phyloP scores from a whole-genome alignment of 1,140 invertebrate genomes.

The Euwallacea fornicatus region DNA sequence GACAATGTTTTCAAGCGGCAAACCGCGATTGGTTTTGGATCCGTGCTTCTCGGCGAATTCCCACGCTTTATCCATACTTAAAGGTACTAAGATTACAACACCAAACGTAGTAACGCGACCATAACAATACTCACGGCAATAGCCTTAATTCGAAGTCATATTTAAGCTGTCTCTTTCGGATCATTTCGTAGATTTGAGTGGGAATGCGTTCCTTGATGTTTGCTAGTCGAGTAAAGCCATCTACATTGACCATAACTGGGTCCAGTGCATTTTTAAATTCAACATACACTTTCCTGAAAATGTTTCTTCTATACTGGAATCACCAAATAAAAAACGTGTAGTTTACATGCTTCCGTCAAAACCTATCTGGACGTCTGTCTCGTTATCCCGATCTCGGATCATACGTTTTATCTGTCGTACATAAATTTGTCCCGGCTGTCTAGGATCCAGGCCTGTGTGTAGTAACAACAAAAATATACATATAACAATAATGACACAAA shows the following conservation, averaged over 20 bases:
- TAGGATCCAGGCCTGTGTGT: constrained; percentile 46
- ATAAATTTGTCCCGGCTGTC: constrained; percentile 65
- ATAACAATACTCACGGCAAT: constrained; percentile 56
- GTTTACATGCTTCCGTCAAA: constrained; percentile 64
- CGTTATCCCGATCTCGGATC: constrained; percentile 21
- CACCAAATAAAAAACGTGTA: background rate
- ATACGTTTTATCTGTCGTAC: constrained; percentile 41
- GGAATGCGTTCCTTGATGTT: constrained; percentile 62
- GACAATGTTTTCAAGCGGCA: background rate
- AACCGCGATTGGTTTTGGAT: constrained; percentile 1
- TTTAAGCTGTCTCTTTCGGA: constrained; percentile 69
- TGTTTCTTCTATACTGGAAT: background rate
- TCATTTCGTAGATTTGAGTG: constrained; percentile 74
- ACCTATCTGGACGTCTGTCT: constrained; percentile 59
- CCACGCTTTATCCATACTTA: constrained; percentile 39
- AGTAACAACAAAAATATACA: constrained; percentile 51
- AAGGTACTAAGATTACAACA: background rate
- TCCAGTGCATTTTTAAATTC: constrained; percentile 56
- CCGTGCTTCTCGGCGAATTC: constrained; percentile 43
- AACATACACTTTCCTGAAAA: constrained; percentile 59
- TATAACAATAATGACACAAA: constrained; percentile 41
- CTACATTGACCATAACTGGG: constrained; percentile 34
- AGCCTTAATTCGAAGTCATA: constrained; percentile 57
- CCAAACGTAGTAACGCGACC: background rate
- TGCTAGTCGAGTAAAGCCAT: constrained; percentile 43